Conservation (phyloP, 2,797 vertebrate genomes). For the Ibycter americanus region DNA sequence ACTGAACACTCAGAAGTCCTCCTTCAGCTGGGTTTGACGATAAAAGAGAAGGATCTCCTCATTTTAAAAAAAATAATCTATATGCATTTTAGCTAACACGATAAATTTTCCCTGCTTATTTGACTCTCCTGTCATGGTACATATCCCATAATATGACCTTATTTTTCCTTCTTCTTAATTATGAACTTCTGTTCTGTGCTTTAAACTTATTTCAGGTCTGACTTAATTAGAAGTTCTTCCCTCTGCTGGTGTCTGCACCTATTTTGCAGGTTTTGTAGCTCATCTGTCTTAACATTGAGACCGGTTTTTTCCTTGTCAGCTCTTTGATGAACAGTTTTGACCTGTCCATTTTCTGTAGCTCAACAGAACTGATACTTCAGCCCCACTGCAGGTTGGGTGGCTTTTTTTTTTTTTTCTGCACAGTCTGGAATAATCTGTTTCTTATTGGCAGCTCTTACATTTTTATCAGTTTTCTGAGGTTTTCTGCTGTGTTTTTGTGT, state of each 20-base stretch:
- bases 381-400: neutral
- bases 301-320: neutral
- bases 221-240: neutral
- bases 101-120: neutral
- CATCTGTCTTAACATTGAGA: neutral
- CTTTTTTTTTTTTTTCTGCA: neutral
- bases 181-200: neutral
- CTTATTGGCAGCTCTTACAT: neutral
- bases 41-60: neutral
- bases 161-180: neutral
- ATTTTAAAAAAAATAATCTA: neutral
- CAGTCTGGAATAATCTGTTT: neutral
- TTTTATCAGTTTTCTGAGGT: constrained; percentile 16
- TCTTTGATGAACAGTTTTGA: neutral
- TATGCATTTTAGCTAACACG: neutral
- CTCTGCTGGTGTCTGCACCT: neutral
- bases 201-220: neutral
- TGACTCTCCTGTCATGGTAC: neutral
- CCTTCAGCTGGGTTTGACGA: neutral
- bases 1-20: neutral
- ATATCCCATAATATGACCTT: neutral
- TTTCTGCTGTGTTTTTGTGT: neutral
- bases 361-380: neutral
- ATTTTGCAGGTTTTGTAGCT: neutral
- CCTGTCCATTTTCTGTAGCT: neutral